Conservation (phyloP, 2,113 vertebrate genomes). For the Chiloscyllium plagiosum region DNA sequence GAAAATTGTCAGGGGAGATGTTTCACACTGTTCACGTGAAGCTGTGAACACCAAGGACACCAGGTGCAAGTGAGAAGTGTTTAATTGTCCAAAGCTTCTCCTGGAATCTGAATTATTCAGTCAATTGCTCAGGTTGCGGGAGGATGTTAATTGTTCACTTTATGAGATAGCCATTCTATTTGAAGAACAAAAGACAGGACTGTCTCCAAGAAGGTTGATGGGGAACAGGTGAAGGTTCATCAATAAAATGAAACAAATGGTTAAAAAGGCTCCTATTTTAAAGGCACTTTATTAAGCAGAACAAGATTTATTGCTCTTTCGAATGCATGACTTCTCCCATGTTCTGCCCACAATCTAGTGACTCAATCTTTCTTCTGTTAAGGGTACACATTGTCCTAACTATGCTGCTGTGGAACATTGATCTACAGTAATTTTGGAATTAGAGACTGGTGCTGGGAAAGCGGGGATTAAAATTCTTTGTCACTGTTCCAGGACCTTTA, state of each 20-base stretch:
- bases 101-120: not conserved
- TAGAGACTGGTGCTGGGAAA: not conserved
- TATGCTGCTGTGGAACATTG: not conserved
- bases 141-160: slow-evolving; percentile 4
- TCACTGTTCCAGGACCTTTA: not conserved
- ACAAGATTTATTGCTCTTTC: not conserved
- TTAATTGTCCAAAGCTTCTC: not conserved
- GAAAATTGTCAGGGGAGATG: not conserved
- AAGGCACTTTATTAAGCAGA: not conserved
- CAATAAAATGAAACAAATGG: not conserved
- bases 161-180: not conserved
- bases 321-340: not conserved
- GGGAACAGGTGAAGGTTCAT: slow-evolving; percentile 1
- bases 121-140: not conserved
- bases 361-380: not conserved
- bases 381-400: slow-evolving; percentile 1
- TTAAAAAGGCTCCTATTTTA: not conserved
- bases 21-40: not conserved
- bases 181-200: not conserved
- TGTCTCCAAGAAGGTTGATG: not conserved
- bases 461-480: not conserved
- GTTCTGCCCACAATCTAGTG: not conserved
- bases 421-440: not conserved
- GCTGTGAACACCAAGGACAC: not conserved
- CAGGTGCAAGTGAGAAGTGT: not conserved